Percentiles rank a stretch among this genome's conserved stretches.
Evolutionary conservation across 1,140 invertebrate species (phyloP).

Genomic region (Pseudomyrmex sp.): DNA sequence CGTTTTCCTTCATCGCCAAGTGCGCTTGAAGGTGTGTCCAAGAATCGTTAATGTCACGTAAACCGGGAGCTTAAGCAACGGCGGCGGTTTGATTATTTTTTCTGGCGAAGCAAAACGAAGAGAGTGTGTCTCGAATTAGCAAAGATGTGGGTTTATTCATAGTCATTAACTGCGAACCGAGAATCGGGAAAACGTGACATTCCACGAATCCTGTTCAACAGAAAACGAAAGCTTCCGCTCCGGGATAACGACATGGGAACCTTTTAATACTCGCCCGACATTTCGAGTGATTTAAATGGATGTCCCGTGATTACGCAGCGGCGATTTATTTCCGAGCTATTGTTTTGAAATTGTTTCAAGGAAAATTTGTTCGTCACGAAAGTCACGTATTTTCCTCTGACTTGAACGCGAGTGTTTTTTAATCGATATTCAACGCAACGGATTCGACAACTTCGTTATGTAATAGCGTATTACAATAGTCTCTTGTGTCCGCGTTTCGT

Average conservation of each 20-base stretch:
- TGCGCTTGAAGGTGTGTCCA: conserved; percentile 24
- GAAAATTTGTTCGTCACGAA: not conserved
- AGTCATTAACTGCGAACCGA: conserved; percentile 34
- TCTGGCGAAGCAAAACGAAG: conserved; percentile 1
- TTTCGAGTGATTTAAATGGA: conserved; percentile 41
- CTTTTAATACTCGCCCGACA: conserved; percentile 43
- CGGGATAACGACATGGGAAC: conserved; percentile 28
- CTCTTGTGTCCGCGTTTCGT: not conserved
- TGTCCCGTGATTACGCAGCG: conserved; percentile 15
- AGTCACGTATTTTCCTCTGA: conserved; percentile 22
- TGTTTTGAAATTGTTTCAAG: conserved; percentile 10
- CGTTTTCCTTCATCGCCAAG: conserved; percentile 44
- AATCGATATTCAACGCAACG: not conserved
- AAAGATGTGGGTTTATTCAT: conserved; percentile 37
- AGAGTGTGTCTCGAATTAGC: conserved; percentile 45
- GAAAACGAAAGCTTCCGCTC: conserved; percentile 22
- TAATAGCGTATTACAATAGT: not conserved
- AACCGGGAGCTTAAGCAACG: conserved; percentile 37
- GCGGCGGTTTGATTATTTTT: conserved; percentile 49
- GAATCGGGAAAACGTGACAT: conserved; percentile 51
- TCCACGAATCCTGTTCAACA: conserved; percentile 38
- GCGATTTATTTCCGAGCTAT: conserved; percentile 42
- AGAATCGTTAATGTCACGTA: conserved; percentile 62
- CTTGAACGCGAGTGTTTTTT: not conserved
- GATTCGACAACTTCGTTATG: not conserved